phyloP scores from a whole-genome alignment of 2,888 invertebrate genomes.

The Apotomis turbidana region DNA sequence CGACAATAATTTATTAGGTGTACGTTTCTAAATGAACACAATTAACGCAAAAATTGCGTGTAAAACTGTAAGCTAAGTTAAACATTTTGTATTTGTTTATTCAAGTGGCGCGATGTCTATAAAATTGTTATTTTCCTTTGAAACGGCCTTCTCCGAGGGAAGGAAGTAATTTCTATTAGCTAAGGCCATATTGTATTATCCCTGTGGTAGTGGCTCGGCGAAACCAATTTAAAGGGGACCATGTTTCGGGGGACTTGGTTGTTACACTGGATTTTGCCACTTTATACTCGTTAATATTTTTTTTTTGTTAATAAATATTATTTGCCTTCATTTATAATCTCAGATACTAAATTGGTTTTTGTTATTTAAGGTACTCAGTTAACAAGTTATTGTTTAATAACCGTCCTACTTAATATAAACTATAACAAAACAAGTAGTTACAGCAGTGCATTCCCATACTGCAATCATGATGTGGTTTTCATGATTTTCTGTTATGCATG shows the following conservation, averaged over 20 bases:
- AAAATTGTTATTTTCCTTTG: constrained; percentile 42
- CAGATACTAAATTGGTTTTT: not conserved
- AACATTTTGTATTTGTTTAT: constrained; percentile 28
- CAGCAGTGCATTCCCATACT: not conserved
- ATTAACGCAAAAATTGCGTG: constrained; percentile 24
- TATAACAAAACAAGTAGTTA: constrained; percentile 5
- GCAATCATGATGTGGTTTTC: constrained; percentile 16
- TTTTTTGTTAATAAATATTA: constrained; percentile 6
- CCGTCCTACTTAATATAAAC: not conserved
- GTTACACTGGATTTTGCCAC: constrained; percentile 12
- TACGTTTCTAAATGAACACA: constrained; percentile 3
- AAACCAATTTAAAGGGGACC: constrained; percentile 44
- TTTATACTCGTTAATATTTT: constrained; percentile 16
- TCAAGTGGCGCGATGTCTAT: constrained; percentile 34
- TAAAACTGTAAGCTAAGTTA: not conserved
- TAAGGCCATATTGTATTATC: constrained; percentile 51
- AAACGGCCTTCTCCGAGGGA: constrained; percentile 52
- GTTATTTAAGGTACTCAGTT: no score
- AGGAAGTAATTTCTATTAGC: constrained; percentile 63
- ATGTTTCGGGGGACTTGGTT: constrained; percentile 8
- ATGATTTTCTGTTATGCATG: constrained; percentile 20
- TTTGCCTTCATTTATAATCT: not conserved
- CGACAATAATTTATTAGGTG: constrained; percentile 3
- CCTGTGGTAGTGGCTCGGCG: constrained; percentile 37
- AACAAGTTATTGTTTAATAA: no score